Evolutionary conservation across 2,113 vertebrate species (phyloP), one percentile per base, ranked within the genome.

Genomic region (Muntiacus reevesi): DNA sequence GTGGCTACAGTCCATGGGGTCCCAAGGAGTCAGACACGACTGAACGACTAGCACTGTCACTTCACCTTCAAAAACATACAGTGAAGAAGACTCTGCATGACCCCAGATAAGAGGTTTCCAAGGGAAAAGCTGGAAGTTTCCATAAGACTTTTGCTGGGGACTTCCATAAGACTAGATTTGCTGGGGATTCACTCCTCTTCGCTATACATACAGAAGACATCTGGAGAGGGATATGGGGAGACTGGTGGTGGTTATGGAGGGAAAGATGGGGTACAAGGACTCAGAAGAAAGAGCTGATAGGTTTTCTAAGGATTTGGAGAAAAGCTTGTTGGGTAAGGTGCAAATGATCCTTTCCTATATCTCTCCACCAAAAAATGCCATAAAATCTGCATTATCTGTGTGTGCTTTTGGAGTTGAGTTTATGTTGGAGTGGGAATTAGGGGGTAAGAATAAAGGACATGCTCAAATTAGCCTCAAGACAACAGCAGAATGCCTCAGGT

Each of bases 231-330:
- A 1, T 27, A 8, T 71, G 47, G 28, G 59, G 47, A 79, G 7
- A 27, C 11, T 12, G 16, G 4, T 23, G 47, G 12, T 28, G 47
- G 64, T 59, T 92, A 6, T 7, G 3, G 67, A 9, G 9, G 64
- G 23, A 55, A 81, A 7, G n/a, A 15, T 11, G 9, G 87, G 25
- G 23, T 54, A 82, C 40, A 71, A 64, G 71, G 23, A 36, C 43
- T 54, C 57, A 23, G 71, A 36, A 40, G 71, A 91, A 92, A 64
- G 23, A 67, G 12, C 43, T 54, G 33, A 59, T 89, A 1, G 6
- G 27, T 82, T 96, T 78, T 74, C 47, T 90, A 87, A 57, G 59
- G 27, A 76, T 55, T 45, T 83, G 52, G 54, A 91, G 67, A 84
- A 93, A 88, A 76, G 8, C 71, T 89, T 79, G 27, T 33, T 71